Evolutionary conservation across 2,113 vertebrate species (phyloP).

Genomic region (Neolamprologus caudopunctatus): DNA sequence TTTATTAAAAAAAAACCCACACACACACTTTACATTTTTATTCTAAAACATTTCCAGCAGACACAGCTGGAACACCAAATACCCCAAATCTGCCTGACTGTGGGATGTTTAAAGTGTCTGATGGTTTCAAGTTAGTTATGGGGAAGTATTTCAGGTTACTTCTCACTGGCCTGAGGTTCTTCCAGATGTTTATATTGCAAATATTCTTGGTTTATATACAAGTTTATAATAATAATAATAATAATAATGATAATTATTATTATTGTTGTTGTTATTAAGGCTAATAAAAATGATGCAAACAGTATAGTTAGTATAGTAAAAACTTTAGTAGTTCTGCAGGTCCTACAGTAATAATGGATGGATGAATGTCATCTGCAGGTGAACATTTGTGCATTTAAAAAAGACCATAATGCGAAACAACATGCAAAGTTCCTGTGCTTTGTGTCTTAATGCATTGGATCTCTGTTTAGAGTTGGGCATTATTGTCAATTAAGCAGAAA

Average conservation of each 20-base stretch:
- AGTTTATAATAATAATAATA: not conserved
- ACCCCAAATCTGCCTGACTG: not conserved
- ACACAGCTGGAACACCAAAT: not conserved
- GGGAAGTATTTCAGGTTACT: not conserved
- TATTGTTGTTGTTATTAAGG: not conserved
- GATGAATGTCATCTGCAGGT: not conserved
- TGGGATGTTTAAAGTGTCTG: not conserved
- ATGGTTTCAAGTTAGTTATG: not conserved
- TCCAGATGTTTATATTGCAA: not conserved
- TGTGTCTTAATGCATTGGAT: not conserved
- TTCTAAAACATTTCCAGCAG: not conserved
- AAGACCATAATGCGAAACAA: not conserved
- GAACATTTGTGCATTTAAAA: not conserved
- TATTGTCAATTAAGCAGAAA: not conserved
- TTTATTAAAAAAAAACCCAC: fast-evolving
- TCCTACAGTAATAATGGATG: not conserved
- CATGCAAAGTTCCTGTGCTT: not conserved
- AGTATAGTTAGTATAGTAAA: not conserved
- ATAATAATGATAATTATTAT: not conserved
- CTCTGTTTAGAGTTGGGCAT: not conserved
- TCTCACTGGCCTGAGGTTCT: not conserved
- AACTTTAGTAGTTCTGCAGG: not conserved
- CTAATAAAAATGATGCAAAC: not conserved
- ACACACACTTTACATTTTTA: not conserved
- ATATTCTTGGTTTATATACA: not conserved